Evolutionary conservation across 2,113 vertebrate genomes (phyloP).

Genomic region (Sporophila hypoxantha): DNA sequence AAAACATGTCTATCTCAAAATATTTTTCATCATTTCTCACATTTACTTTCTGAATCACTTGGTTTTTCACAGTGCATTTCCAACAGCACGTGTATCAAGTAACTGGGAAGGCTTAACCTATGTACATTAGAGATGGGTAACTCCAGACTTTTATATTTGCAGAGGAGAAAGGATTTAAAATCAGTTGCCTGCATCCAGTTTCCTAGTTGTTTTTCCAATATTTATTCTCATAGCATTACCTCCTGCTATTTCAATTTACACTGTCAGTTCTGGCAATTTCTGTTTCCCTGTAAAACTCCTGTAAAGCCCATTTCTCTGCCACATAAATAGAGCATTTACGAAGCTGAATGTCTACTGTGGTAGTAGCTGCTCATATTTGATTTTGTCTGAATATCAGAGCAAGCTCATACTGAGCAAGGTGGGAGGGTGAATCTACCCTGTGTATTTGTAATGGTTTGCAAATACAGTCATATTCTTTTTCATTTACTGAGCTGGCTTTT

Average conservation of each 20-base stretch:
- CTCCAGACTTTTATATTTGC: not conserved
- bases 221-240: slow-evolving; percentile 14
- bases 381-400: not conserved
- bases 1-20: not conserved
- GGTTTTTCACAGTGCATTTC: not conserved
- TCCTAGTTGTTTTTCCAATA: slow-evolving; percentile 1
- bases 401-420: not conserved
- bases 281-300: not conserved
- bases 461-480: not conserved
- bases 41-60: not conserved
- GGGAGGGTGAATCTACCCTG: not conserved
- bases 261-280: not conserved
- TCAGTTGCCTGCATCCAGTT: not conserved
- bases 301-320: not conserved
- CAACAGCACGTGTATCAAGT: not conserved
- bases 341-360: not conserved
- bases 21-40: not conserved
- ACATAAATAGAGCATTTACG: not conserved
- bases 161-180: slow-evolving; percentile 3
- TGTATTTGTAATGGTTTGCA: not conserved
- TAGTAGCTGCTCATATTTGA: not conserved
- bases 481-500: not conserved
- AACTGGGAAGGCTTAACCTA: not conserved
- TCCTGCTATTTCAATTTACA: slow-evolving; percentile 22
- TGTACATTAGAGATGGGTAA: not conserved